Base-by-base conservation (phyloP, 2,113 vertebrate species). In the Amazona guildingii region DNA sequence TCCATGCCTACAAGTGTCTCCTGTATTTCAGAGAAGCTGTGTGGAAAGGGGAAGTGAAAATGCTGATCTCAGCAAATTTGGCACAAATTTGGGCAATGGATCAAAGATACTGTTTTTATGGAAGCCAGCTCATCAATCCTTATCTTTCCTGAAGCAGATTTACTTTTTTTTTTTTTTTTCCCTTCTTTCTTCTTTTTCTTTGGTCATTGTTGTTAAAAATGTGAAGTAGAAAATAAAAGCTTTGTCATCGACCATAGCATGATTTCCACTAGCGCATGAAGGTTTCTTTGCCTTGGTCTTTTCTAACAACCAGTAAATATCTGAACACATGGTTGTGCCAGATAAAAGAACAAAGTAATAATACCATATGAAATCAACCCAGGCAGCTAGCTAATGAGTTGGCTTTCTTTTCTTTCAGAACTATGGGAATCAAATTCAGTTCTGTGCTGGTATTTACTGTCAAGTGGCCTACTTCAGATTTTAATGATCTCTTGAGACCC, bases 401-500 rank as follows among this genome's bases (percentile, higher is more conserved):
- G 82, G 41, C 75, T 92, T 93, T 83, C 54, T 77, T 90, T 95
- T 90, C 80, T 90, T 84, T 76, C 37, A 84, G 73, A 86, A 79
- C 82, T 81, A 83, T 4, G 10, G 76, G 88, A 93, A 72, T 93
- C 66, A 81, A 63, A 92, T 83, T 80, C 77, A 92, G 39, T 88
- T 84, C 68, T 88, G 64, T 3, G 2, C 61, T 64, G 73, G 80
- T 81, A 93, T 96, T 96, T 92, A 92, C 80, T n/a, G 66, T 96
- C 69, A 81, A 95, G 90, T 92, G 83, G 69, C n/a, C 86, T 92
- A 72, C 80, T 94, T 92, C 88, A 88, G 62, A 81, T 88, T 94
- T 96, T 95, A 97, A 95, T 79, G 83, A 86, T 88, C 92, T 94
- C 94, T 94, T 86, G 92, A 94, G 90, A 72, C 95, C 76, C n/a